Evolutionary conservation across 2,113 vertebrate species (phyloP).

Genomic region (Sturnira hondurensis): DNA sequence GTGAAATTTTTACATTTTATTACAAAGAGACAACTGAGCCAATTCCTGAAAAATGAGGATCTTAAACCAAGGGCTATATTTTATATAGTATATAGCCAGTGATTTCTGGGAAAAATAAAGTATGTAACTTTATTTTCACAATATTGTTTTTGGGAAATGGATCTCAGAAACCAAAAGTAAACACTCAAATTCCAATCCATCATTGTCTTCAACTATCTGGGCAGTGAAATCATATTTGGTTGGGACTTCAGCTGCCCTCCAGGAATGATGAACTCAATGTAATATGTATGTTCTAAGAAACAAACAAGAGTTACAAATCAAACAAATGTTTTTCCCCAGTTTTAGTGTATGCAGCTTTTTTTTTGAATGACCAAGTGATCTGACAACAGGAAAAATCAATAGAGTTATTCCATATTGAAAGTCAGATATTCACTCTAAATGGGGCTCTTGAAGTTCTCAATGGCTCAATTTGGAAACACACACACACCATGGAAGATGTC

Average conservation of each 20-base stretch:
- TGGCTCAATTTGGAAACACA: neutral
- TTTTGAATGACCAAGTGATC: neutral
- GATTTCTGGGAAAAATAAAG: constrained; percentile 11
- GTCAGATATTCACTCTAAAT: neutral
- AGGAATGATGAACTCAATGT: neutral
- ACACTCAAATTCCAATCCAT: neutral
- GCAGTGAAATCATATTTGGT: neutral
- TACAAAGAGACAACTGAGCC: neutral
- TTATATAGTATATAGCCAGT: neutral
- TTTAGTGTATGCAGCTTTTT: neutral
- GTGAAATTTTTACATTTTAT: neutral
- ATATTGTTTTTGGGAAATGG: neutral
- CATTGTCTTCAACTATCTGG: neutral
- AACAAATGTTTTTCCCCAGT: neutral
- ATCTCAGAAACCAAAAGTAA: neutral
- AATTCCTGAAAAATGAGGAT: neutral
- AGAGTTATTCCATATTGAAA: neutral
- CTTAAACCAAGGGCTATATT: neutral
- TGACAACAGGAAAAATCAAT: neutral
- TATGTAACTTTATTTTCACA: neutral
- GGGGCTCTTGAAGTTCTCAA: neutral
- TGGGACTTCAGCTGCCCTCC: neutral
- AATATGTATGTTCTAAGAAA: neutral
- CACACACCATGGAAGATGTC: neutral
- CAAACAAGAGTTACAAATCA: neutral